Evolutionary conservation across 64 coral and sea anemone species (phyloP).

Genomic region (Montipora sp.): DNA sequence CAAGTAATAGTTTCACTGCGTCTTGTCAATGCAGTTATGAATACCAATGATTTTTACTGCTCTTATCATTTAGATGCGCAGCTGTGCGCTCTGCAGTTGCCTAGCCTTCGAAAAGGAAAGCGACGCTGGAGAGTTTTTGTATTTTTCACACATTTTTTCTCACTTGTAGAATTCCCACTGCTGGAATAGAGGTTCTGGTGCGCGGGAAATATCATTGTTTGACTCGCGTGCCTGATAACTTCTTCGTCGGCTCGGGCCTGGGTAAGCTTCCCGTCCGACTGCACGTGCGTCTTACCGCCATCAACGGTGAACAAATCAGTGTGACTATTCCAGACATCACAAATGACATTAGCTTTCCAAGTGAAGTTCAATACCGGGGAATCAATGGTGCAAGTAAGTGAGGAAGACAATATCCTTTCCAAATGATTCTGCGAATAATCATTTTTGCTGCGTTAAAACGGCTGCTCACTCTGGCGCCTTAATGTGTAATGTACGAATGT

Average conservation of each 20-base stretch:
- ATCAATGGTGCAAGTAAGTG: not conserved
- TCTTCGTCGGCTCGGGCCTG: conserved; percentile 58
- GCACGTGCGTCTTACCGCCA: conserved; percentile 67
- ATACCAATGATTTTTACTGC: no score
- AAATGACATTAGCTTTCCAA: conserved; percentile 56
- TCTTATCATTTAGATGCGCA: no score
- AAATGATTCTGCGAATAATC: no score
- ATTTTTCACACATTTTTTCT: not conserved
- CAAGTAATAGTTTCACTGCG: not conserved
- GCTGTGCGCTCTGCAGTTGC: no score
- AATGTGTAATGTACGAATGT: no score
- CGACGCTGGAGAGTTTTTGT: not conserved
- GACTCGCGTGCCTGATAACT: conserved; percentile 63
- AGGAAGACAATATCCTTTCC: not conserved
- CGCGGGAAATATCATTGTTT: conserved; percentile 68
- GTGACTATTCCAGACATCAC: conserved; percentile 47
- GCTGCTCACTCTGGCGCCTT: no score
- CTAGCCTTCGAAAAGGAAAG: no score
- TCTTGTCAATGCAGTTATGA: not conserved
- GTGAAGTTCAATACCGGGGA: conserved; percentile 69
- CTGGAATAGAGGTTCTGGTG: conserved; percentile 73
- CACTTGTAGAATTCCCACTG: conserved; percentile 63
- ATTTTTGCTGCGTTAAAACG: no score
- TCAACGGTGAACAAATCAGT: conserved; percentile 68
- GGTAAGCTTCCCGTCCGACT: conserved; percentile 64